A percentile compares a stretch with the other conserved stretches of the same genome.
Evolutionary conservation across 2,113 vertebrate genomes (phyloP).

Genomic region (Pelusios castaneus): DNA sequence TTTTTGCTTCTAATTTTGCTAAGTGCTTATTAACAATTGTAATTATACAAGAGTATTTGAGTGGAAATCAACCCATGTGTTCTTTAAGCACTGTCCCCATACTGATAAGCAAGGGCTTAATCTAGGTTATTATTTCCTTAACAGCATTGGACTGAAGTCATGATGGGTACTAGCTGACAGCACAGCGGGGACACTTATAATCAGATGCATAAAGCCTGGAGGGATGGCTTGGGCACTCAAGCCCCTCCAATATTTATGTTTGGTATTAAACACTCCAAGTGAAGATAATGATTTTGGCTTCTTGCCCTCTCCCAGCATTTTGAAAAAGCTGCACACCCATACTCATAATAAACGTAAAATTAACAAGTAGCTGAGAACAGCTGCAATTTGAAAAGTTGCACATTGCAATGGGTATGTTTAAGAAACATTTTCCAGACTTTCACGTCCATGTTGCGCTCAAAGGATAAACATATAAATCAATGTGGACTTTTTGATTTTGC

Average conservation of each 20-base stretch:
- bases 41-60: slow-evolving; percentile 5
- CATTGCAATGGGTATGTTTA: not conserved
- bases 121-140: slow-evolving; percentile 35
- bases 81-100: not conserved
- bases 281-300: slow-evolving; percentile 66
- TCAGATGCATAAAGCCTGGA: slow-evolving; percentile 43
- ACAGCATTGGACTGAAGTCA: not conserved
- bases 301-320: slow-evolving; percentile 52
- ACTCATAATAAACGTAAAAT: slow-evolving; percentile 51
- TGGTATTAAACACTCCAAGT: slow-evolving; percentile 56
- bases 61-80: not conserved
- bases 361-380: slow-evolving; percentile 1
- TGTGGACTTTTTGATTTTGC: not conserved
- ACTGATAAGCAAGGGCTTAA: not conserved
- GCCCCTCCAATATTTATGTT: slow-evolving; percentile 54
- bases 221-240: slow-evolving; percentile 47
- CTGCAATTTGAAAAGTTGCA: not conserved
- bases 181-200: slow-evolving; percentile 24
- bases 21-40: slow-evolving; percentile 5
- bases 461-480: not conserved
- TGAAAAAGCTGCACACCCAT: slow-evolving; percentile 25
- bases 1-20: slow-evolving; percentile 22
- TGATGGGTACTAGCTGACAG: slow-evolving; percentile 17
- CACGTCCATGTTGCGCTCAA: not conserved
- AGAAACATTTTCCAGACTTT: not conserved